phyloP scores from a whole-genome alignment of 1,140 invertebrate genomes.

The Thereuonema tuberculata region DNA sequence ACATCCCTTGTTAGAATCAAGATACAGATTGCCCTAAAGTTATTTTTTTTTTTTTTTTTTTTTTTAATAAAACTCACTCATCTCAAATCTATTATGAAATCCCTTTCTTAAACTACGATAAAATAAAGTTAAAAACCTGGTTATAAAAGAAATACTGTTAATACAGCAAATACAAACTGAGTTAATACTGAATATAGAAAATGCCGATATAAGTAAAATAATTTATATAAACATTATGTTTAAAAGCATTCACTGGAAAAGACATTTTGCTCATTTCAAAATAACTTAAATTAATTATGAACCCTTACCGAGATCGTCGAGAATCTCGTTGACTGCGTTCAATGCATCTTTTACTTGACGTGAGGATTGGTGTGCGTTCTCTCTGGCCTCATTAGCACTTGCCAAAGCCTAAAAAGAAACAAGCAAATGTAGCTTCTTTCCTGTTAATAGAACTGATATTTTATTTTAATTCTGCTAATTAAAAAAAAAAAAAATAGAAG shows the following conservation, averaged over 20 bases:
- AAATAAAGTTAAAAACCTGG: too few species aligned
- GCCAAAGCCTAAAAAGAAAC: constrained; percentile 42
- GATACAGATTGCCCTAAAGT: too few species aligned
- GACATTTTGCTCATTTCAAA: not conserved
- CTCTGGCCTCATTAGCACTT: constrained; percentile 75
- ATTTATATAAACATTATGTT: not conserved
- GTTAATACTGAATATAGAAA: not conserved
- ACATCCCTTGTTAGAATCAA: too few species aligned
- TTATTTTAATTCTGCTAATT: constrained; percentile 4
- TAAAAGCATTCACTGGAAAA: not conserved
- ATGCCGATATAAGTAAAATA: not conserved
- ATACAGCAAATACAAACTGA: not conserved
- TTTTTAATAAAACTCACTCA: too few species aligned
- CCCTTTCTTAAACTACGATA: too few species aligned
- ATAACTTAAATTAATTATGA: not conserved
- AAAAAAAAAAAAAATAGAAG: not conserved
- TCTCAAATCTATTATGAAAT: too few species aligned
- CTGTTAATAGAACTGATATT: not conserved
- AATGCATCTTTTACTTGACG: constrained; percentile 67
- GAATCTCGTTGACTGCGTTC: constrained; percentile 60
- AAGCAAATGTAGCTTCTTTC: constrained; percentile 15
- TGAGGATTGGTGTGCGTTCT: constrained; percentile 56
- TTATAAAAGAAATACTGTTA: not conserved
- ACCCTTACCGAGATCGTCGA: constrained; percentile 51
- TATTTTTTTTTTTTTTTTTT: too few species aligned